Percentiles rank a stretch among this genome's conserved stretches.
phyloP scores from a whole-genome alignment of 1,140 invertebrate genomes.

The Eciton burchellii region DNA sequence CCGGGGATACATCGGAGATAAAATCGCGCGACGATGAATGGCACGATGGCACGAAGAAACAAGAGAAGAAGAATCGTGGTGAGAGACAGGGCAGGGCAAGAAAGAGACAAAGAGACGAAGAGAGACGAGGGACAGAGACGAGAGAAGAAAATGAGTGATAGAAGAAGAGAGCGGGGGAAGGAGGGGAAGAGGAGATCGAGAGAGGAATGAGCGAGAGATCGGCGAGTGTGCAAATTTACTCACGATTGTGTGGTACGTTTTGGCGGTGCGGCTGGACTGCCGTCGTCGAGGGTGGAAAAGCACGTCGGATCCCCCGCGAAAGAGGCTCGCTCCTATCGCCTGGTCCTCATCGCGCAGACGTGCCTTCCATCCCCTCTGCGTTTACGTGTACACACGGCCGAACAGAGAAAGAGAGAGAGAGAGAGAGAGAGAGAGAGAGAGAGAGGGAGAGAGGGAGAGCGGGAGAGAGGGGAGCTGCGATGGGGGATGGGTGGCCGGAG shows the following conservation, averaged over 20 bases:
- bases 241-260: slow-evolving; percentile 84
- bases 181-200: background rate
- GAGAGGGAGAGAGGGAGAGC: background rate
- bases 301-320: slow-evolving; percentile 73
- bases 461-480: slow-evolving; percentile 11
- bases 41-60: background rate
- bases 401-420: too few species aligned
- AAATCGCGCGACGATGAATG: slow-evolving; percentile 27
- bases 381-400: slow-evolving; percentile 61
- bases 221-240: slow-evolving; percentile 78
- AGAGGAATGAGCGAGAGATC: slow-evolving; percentile 49
- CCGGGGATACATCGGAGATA: background rate
- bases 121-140: background rate
- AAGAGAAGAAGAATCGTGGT: slow-evolving; percentile 5
- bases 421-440: slow-evolving; percentile 37
- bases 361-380: slow-evolving; percentile 57
- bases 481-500: slow-evolving; percentile 18
- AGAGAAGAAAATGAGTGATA: background rate
- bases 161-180: slow-evolving; percentile 23
- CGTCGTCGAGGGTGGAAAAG: slow-evolving; percentile 78
- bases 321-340: slow-evolving; percentile 62
- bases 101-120: background rate
- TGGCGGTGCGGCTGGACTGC: slow-evolving; percentile 84
- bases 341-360: slow-evolving; percentile 74
- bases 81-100: too few species aligned